Evolutionary conservation across 2,113 vertebrate species (phyloP).

Genomic region (Caranx ignobilis): DNA sequence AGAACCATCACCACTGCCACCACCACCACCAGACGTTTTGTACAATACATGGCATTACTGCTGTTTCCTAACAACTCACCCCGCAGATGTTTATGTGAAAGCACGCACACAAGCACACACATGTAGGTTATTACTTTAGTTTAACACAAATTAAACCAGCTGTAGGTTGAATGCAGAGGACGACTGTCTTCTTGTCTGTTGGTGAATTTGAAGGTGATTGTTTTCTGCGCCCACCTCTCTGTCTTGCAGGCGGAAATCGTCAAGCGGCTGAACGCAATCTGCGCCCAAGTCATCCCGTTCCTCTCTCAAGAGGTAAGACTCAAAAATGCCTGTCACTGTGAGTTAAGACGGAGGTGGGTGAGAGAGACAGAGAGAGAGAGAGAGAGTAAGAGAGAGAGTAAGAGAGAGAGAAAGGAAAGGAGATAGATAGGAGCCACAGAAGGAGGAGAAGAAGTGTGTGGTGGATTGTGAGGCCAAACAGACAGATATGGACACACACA

Average conservation of each 20-base stretch:
- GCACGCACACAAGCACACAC: background rate
- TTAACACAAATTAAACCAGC: conserved; percentile 3
- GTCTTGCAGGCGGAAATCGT: conserved; percentile 94
- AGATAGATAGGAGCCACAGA: conserved; percentile 28
- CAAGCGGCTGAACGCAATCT: conserved; percentile 98
- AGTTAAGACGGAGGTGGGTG: conserved; percentile 69
- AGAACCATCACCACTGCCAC: background rate
- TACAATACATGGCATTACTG: background rate
- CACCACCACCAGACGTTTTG: background rate
- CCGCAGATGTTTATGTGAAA: background rate
- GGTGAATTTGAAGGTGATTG: conserved; percentile 21
- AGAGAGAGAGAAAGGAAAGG: conserved; percentile 11
- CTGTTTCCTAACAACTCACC: too few species aligned
- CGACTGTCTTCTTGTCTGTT: conserved; percentile 16
- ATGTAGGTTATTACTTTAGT: conserved; percentile 2
- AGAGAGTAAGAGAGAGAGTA: conserved; percentile 7
- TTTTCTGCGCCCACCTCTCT: conserved; percentile 59
- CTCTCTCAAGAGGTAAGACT: conserved; percentile 95
- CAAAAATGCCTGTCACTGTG: conserved; percentile 57
- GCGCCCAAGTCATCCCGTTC: conserved; percentile 97
- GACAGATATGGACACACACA: conserved; percentile 44
- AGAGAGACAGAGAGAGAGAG: conserved; percentile 28
- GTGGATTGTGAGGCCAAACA: conserved; percentile 62
- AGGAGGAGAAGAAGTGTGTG: conserved; percentile 57
- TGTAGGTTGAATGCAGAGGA: conserved; percentile 18